These are phyloP conservation scores for Semnornis frantzii DNA, from an alignment of 2,113 vertebrate species.

Conservation along the genomic window DNA sequence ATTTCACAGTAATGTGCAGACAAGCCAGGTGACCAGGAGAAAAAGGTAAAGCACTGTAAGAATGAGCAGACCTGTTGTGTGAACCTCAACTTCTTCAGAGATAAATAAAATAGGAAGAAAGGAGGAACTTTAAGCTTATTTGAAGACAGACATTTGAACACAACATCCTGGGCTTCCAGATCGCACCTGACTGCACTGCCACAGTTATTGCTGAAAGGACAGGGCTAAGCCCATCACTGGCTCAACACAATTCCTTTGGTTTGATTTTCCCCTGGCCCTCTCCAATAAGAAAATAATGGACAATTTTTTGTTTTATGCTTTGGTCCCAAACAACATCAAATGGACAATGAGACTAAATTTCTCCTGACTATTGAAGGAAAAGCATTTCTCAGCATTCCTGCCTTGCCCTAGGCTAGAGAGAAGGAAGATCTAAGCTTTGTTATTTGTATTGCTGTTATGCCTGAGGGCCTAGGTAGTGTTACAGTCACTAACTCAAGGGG, in stretches of 20 bases:
- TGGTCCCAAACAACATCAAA: not conserved
- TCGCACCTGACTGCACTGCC: not conserved
- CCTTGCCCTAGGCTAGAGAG: not conserved
- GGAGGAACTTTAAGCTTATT: not conserved
- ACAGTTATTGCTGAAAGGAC: not conserved
- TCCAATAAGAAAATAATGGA: not conserved
- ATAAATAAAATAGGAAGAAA: not conserved
- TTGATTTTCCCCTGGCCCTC: not conserved
- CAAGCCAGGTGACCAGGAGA: not conserved
- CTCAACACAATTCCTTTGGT: not conserved
- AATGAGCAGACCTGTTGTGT: not conserved
- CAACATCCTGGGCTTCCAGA: not conserved
- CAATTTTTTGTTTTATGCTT: not conserved
- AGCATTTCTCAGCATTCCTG: not conserved
- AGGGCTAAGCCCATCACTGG: not conserved
- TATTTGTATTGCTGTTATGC: not conserved
- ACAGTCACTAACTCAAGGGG: not conserved
- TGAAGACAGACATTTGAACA: not conserved
- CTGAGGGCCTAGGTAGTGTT: not conserved
- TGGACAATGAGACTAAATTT: not conserved
- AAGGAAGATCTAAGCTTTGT: not conserved
- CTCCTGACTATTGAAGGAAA: not conserved
- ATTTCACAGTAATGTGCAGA: not conserved
- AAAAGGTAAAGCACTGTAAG: not conserved
- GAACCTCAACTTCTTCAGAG: not conserved